Base-by-base conservation (phyloP, 2,888 invertebrate genomes). In the Muscina levida region DNA sequence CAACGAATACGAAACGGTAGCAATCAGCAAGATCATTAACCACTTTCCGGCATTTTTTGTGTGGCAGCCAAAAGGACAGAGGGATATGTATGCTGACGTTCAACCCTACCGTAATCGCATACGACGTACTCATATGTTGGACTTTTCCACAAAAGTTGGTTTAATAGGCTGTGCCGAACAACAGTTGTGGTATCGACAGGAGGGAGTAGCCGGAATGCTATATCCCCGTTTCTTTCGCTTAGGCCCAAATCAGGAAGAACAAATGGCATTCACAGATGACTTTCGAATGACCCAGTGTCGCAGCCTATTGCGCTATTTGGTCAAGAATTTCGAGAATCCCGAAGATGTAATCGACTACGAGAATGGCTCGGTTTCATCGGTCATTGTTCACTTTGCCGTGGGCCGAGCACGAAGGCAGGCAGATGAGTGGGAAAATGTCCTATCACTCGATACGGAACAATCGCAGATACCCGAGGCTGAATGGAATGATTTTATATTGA, bases 261-360 rank as follows among this genome's bases (percentile, higher is more conserved):
- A 86, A 19, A 59, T 81, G 11, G 85, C 84, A 1, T 90, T 90
- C 39, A 85, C 85, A 13, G 83, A 87, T 10, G 97, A 97, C 88
- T 97, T 94, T 87, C 93, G 94, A 86, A 91, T 94, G 70, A 96
- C 96, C 1, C 95, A 96, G 2, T 95, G 96, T 83, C 93, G 95
- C 66, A 94, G 94, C 82, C 90, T 97, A 71, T 89, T 97, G 46
- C 94, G 94, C 86, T 95, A 79, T 68, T 8, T 89, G 1, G 76
- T 82, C 6, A 85, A 86, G 65, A 48, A 74, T 19, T 26, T 13
- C 0, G 83, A 84, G 1, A 73, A 82, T 0, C 83, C 84, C 0
- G 42, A 24, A 4, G 82, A 85, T 0, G 8, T 89, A 42, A 87
- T 93, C 13, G 91, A 93, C 84, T 86, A 89, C n/a, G 86, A 91